Evolutionary conservation across 1,140 invertebrate species (phyloP), one percentile per base, ranked within the genome.

Genomic region (Drosophila nasuta): DNA sequence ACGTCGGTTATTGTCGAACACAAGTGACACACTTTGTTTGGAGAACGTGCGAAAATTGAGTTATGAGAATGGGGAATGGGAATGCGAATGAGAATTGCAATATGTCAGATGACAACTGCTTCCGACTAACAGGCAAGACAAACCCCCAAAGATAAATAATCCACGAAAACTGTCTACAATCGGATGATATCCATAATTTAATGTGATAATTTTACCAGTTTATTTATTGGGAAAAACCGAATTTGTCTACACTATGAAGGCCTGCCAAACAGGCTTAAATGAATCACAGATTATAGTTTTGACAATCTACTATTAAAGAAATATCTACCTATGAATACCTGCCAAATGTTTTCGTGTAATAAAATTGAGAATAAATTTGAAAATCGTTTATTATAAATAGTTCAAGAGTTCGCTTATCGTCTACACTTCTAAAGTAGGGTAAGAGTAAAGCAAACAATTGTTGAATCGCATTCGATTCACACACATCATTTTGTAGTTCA

Each of bases 171-270:
- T 51, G 20, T 43, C 41, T 43, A n/a, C 48, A 10, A 10, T 10
- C 6, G 7, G 13, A 17, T 48, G 7, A 48, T 2, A 46, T 28
- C 1, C 13, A 17, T 25, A 25, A 25, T 48, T 6, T 10, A 11
- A 54, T 52, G 62, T 58, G 62, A 49, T 72, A 72, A 72, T 57
- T 43, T 45, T n/a, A 59, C 28, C 28, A 38, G 63, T 67, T 59
- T 46, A 45, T 48, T 3, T 17, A 35, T 15, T 8, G 7, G 35
- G 35, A 38, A 38, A 38, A 38, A 7, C n/a, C 17, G 7, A 48
- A 48, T 48, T 48, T 20, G 13, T 13, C 15, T 48, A 10, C 17
- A 5, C 15, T 20, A 48, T 48, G 13, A 38, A 38, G 35, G 35
- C 3, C 35, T 38, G 10, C 35, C 35, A 38, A 10, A 10, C 17